Base-by-base conservation (phyloP, 2,888 invertebrate genomes). In the Cyrtodaria siliqua region DNA sequence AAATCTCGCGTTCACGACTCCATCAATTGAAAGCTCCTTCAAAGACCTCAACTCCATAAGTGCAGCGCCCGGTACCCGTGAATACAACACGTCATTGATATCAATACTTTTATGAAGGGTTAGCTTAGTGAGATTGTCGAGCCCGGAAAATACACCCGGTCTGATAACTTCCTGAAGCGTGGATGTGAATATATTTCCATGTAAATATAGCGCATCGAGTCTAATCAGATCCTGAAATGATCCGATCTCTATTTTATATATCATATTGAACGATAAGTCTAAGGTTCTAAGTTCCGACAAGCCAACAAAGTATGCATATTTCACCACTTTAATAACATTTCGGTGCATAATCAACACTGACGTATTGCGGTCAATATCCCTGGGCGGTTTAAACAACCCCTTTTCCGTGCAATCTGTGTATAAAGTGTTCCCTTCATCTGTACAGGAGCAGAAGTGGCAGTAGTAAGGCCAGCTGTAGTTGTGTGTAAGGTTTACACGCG, bases 61-160 rank as follows among this genome's bases (percentile, higher is more conserved):
- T 6, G 67, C 56, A 1, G 53, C 44, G 8, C n/a, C 20, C 4
- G 66, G 68, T 26, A 66, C 24, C 6, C 26, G 33, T 4, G 27
- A 27, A 3, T 18, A 18, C 2, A 18, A 2, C 6, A 14, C n/a
- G 6, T 24, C 27, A 14, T 29, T 38, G 8, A 16, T 8, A 4
- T 33, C 12, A 1, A 78, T 52, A 27, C 52, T 67, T 1, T 53
- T 20, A 14, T 73, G 68, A 29, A 78, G 44, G 12, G 59, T 47
- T 4, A 78, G 62, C 14, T 33, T 29, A 23, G 40, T 59, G 0
- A 78, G 20, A 27, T 63, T 64, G 3, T 12, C 2, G n/a, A 78
- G 50, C 2, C 64, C 69, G 2, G n/a, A 18, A 69, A 78, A 78
- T 4, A 72, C 61, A 0, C 78, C 78, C 8, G 61, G 50, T 27